Conservation (phyloP, 2,888 invertebrate species). For the Hemistola chrysoprasaria region DNA sequence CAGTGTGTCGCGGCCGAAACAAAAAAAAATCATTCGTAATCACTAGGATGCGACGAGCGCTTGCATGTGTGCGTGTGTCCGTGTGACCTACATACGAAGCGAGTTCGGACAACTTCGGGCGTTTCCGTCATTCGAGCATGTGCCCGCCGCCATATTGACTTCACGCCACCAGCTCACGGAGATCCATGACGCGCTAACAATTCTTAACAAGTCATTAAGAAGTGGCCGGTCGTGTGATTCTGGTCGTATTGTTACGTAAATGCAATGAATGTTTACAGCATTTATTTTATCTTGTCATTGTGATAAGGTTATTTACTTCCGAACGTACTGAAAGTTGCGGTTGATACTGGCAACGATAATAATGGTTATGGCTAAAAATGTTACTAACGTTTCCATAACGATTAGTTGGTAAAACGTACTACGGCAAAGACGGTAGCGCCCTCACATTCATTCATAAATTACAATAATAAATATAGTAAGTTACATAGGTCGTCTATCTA, state of each 20-base stretch:
- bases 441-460: no score
- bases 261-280: slow-evolving; percentile 42
- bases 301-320: slow-evolving; percentile 43
- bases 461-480: no score
- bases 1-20: slow-evolving; percentile 51
- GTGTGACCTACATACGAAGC: slow-evolving; percentile 79
- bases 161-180: slow-evolving; percentile 44
- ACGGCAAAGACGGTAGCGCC: no score
- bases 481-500: no score
- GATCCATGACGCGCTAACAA: slow-evolving; percentile 10
- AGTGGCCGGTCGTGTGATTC: slow-evolving; percentile 22
- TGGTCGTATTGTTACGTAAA: slow-evolving; percentile 46
- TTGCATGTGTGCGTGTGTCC: slow-evolving; percentile 63
- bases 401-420: no score
- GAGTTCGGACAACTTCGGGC: slow-evolving; percentile 64
- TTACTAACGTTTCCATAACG: no score
- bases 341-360: no score
- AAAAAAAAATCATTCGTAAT: slow-evolving; percentile 51
- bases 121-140: slow-evolving; percentile 66
- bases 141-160: slow-evolving; percentile 53
- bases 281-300: slow-evolving; percentile 40
- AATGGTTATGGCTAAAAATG: no score
- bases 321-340: slow-evolving; percentile 15
- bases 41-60: slow-evolving; percentile 45
- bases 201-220: slow-evolving; percentile 7